Evolutionary conservation across 2,888 invertebrate species (phyloP), one percentile per base, ranked within the genome.

Genomic region (Campopleginae sp.): DNA sequence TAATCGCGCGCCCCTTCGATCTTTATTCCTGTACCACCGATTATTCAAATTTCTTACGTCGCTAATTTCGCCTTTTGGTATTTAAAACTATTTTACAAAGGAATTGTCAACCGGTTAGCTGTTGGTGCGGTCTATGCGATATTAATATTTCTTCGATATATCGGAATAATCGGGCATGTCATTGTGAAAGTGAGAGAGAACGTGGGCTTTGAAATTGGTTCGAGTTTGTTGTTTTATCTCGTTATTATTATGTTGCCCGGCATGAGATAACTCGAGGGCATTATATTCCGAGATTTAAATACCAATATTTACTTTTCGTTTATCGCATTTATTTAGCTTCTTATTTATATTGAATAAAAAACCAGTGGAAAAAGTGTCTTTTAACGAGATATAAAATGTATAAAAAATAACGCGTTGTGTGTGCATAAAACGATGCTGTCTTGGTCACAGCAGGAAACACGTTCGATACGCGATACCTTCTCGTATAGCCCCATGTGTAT

Each of bases 401-500:
- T 58, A 65, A 65, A 65, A 65, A 65, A 65, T 65, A 38, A 33
- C 65, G 65, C 58, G 58, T 58, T 58, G 65, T 38, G 65, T 65
- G 33, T 38, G 65, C 38, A 65, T 65, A 65, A 65, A 65, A 65
- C 65, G 65, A 83, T 70, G 79, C 48, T 63, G 44, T 42, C 33
- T 70, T 61, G 42, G 23, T 46, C 63, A 38, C 27, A 51, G 71
- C 84, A 76, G 84, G 84, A 84, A 80, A 80, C 80, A 80, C 83
- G 75, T 75, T 84, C 83, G 83, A 84, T 84, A 75, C 75, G 27
- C 80, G 84, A 80, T 76, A 80, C 61, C 74, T 79, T 75, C 74
- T 51, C 68, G 70, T 51, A 79, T 70, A 23, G 61, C 51, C 27
- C 42, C 61, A 71, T 71, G 79, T 76, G 72, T 63, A 75, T 75